Percentiles rank a stretch among this genome's conserved stretches.
Evolutionary conservation across 2,113 vertebrate species (phyloP).

Genomic region (Labrus mixtus): DNA sequence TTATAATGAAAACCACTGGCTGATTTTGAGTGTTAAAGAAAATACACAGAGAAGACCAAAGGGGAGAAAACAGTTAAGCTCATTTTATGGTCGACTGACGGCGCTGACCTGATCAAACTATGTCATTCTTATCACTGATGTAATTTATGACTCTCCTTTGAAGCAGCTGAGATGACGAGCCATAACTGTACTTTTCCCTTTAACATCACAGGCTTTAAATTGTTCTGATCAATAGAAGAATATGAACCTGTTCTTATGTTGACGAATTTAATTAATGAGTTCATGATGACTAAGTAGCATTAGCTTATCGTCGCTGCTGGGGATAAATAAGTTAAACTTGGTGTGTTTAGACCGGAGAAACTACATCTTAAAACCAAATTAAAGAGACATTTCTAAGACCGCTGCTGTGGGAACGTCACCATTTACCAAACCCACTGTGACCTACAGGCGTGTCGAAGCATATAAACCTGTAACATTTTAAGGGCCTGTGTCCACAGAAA

Average conservation of each 20-base stretch:
- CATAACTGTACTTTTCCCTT: background rate
- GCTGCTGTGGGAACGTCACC: too few species aligned
- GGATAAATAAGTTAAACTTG: background rate
- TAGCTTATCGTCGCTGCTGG: too few species aligned
- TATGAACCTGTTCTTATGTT: background rate
- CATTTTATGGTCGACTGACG: conserved; percentile 13
- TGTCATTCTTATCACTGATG: conserved; percentile 38
- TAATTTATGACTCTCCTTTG: conserved; percentile 52
- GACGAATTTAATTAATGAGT: too few species aligned
- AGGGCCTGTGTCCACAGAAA: too few species aligned
- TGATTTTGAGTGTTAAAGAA: background rate
- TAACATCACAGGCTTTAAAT: background rate
- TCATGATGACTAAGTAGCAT: too few species aligned
- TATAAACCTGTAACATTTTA: too few species aligned
- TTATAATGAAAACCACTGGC: background rate
- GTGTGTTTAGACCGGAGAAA: background rate
- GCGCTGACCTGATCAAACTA: conserved; percentile 25
- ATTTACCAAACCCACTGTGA: too few species aligned
- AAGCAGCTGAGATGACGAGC: conserved; percentile 31
- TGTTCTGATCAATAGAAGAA: background rate
- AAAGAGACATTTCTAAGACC: too few species aligned
- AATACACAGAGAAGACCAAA: background rate
- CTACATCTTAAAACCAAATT: too few species aligned
- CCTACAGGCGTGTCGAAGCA: too few species aligned
- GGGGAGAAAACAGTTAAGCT: background rate